Conservation (phyloP, 1,140 invertebrate genomes). For the Aphis gossypii region DNA sequence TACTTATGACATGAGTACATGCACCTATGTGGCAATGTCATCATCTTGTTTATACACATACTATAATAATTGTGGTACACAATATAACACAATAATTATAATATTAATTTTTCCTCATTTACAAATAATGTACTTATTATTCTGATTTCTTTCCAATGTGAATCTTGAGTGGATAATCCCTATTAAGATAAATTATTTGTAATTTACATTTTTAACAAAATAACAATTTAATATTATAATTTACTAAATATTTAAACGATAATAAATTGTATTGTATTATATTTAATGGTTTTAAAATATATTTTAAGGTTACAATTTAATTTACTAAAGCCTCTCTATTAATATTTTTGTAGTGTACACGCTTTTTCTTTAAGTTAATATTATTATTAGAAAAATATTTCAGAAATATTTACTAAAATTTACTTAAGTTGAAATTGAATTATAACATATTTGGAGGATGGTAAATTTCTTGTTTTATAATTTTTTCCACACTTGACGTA, state of each 20-base stretch:
- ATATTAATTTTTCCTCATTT: neutral
- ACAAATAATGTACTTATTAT: neutral
- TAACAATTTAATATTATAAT: neutral
- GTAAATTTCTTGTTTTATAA: neutral
- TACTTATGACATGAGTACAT: neutral
- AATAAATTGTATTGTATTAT: neutral
- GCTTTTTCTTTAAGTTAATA: neutral
- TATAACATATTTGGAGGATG: neutral
- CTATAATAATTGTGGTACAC: neutral
- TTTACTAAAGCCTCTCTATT: neutral
- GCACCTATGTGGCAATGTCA: neutral
- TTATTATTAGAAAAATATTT: neutral
- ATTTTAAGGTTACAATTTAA: neutral
- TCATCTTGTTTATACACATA: neutral
- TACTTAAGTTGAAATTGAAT: neutral
- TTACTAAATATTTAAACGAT: neutral
- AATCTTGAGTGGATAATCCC: neutral
- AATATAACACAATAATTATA: neutral
- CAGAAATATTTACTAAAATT: neutral
- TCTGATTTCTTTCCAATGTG: neutral
- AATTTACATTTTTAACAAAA: neutral
- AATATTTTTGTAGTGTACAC: neutral
- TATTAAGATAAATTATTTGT: neutral
- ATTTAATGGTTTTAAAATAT: neutral
- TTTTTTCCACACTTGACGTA: neutral